These are phyloP conservation scores for Hypomesus transpacificus DNA, from an alignment of 2,113 vertebrate genomes.

Conservation along the genomic window DNA sequence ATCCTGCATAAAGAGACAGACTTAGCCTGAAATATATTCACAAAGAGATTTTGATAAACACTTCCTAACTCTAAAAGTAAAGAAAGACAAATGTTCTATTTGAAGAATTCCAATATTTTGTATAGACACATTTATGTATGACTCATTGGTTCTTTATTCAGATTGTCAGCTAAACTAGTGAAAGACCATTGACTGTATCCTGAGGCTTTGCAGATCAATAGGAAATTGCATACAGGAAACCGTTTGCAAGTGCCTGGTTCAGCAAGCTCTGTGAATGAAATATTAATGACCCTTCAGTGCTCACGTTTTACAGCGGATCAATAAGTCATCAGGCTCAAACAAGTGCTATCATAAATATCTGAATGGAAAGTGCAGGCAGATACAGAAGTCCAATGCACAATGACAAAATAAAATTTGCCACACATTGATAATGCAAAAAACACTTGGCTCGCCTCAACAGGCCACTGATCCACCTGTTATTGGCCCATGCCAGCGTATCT, in stretches of 20 bases:
- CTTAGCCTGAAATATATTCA: not conserved
- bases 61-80: not conserved
- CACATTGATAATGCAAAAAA: conserved; percentile 19
- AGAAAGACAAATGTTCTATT: too few species aligned
- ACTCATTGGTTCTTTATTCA: not conserved
- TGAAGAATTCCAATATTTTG: too few species aligned
- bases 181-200: not conserved
- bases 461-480: conserved; percentile 34
- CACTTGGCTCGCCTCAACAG: conserved; percentile 8
- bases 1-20: conserved; percentile 41
- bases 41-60: not conserved
- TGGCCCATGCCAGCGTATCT: not conserved
- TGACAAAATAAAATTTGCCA: conserved; percentile 23
- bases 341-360: conserved; percentile 23
- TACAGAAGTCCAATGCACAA: not conserved
- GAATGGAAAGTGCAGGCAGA: not conserved
- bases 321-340: conserved; percentile 37
- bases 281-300: conserved; percentile 48
- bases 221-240: conserved; percentile 41
- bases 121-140: not conserved
- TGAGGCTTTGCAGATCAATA: conserved; percentile 30
- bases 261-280: conserved; percentile 43
- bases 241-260: conserved; percentile 41
- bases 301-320: conserved; percentile 25
- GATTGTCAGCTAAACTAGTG: not conserved